Conservation (phyloP, 2,888 invertebrate species). For the Drosophila emarginata region DNA sequence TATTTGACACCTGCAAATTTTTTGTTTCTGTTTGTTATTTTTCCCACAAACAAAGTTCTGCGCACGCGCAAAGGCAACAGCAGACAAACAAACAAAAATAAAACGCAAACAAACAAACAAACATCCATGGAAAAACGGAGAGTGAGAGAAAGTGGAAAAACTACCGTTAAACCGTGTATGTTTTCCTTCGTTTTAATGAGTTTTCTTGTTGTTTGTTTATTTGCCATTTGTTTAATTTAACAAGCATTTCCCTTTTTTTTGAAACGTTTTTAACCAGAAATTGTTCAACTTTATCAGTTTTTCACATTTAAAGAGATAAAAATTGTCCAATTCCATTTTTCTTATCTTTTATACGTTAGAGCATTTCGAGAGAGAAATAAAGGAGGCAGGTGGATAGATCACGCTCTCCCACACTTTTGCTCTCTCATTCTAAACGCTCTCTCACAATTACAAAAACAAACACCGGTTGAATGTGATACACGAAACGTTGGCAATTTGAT, state of each 20-base stretch:
- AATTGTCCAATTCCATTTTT: slow-evolving; percentile 19
- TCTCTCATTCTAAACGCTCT: slow-evolving; percentile 26
- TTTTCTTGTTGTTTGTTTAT: slow-evolving; percentile 55
- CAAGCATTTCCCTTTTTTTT: slow-evolving; percentile 55
- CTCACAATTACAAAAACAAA: slow-evolving; percentile 64
- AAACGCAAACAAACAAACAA: slow-evolving; percentile 7
- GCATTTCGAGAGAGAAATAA: not conserved
- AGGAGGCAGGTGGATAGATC: not conserved
- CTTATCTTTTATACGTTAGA: not conserved
- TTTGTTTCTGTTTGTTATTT: slow-evolving; percentile 24
- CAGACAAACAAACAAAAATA: slow-evolving; percentile 41
- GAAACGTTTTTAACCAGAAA: slow-evolving; percentile 12
- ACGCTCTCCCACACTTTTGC: not conserved
- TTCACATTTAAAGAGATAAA: slow-evolving; percentile 18
- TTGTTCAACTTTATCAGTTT: slow-evolving; percentile 44
- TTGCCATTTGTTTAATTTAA: slow-evolving; percentile 64
- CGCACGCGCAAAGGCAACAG: slow-evolving; percentile 39
- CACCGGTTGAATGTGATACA: slow-evolving; percentile 55
- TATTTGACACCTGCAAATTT: slow-evolving; percentile 57
- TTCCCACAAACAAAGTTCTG: slow-evolving; percentile 42
- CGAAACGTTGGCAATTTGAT: slow-evolving; percentile 47
- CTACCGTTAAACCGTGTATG: slow-evolving; percentile 57
- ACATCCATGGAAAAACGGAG: not conserved
- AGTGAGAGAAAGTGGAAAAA: slow-evolving; percentile 35
- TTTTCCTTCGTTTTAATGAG: slow-evolving; percentile 55